These are phyloP conservation scores for Neocrepidodera transversa DNA, from an alignment of 2,888 invertebrate species.

Conservation along the genomic window DNA sequence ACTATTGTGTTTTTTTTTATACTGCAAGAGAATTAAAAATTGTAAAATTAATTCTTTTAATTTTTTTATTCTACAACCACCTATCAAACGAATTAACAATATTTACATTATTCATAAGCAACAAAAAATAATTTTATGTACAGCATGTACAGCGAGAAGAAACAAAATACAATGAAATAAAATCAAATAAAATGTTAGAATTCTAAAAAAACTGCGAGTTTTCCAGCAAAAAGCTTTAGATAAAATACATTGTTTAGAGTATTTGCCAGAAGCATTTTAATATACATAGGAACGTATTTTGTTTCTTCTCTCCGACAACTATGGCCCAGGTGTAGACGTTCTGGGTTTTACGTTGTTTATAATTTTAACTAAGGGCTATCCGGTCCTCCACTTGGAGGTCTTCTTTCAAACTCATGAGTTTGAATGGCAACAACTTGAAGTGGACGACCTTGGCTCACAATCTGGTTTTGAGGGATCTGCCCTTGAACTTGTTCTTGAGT, in stretches of 20 bases:
- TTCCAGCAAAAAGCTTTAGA: conserved; percentile 1
- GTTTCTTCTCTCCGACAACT: conserved; percentile 19
- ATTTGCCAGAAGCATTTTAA: conserved; percentile 5
- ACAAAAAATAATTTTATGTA: conserved; percentile 37
- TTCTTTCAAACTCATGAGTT: conserved; percentile 48
- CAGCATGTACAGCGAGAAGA: conserved; percentile 13
- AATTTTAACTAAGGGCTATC: conserved; percentile 47
- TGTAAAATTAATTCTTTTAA: conserved; percentile 14
- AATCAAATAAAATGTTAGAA: not conserved
- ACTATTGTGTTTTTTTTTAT: no score
- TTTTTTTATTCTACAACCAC: conserved; percentile 38
- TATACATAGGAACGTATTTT: conserved; percentile 1
- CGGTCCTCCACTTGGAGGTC: conserved; percentile 55
- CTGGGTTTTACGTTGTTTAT: not conserved
- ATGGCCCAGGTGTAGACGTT: conserved; percentile 7
- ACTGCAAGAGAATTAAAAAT: no score
- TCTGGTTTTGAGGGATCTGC: not conserved
- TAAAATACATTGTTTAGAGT: not conserved
- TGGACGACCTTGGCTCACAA: no score
- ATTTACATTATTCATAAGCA: conserved; percentile 38
- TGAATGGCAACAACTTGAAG: conserved; percentile 47
- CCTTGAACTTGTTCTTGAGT: conserved; percentile 31
- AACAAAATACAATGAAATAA: conserved; percentile 1
- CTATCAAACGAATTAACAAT: conserved; percentile 40
- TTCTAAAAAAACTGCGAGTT: conserved; percentile 3